These are phyloP conservation scores for Anolis carolinensis DNA, from an alignment of 2,113 vertebrate species.

Conservation along the genomic window DNA sequence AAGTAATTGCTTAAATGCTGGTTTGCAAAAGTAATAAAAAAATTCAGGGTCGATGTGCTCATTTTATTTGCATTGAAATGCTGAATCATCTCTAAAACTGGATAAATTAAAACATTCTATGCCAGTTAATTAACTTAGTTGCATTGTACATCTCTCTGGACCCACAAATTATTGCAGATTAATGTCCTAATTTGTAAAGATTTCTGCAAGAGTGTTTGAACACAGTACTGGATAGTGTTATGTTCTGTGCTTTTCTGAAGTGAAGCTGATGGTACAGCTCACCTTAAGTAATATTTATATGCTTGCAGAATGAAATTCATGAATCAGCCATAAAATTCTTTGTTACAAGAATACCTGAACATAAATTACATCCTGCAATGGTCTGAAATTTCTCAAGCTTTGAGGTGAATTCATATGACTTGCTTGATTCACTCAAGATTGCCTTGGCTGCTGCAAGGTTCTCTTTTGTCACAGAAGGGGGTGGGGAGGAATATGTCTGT, in stretches of 20 bases:
- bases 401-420: not conserved
- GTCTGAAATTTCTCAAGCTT: not conserved
- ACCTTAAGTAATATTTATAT: not conserved
- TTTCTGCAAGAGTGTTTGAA: not conserved
- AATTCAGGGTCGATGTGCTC: not conserved
- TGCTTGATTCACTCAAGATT: not conserved
- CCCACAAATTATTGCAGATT: not conserved
- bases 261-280: not conserved
- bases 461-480: not conserved
- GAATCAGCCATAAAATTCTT: not conserved
- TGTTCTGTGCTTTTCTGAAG: not conserved
- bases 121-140: not conserved
- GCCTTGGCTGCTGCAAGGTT: not conserved
- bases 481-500: too few species aligned
- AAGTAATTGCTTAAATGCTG: conserved; percentile 25
- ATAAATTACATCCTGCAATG: not conserved
- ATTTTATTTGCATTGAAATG: conserved; percentile 22
- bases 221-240: not conserved
- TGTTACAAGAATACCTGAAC: not conserved
- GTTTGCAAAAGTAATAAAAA: conserved; percentile 11
- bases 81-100: not conserved
- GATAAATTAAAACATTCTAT: not conserved
- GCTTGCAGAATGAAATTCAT: not conserved
- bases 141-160: not conserved
- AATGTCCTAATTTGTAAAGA: conserved; percentile 19